These are phyloP conservation scores for Crotalus horridus DNA, from an alignment of 2,113 vertebrate genomes.

Conservation along the genomic window DNA sequence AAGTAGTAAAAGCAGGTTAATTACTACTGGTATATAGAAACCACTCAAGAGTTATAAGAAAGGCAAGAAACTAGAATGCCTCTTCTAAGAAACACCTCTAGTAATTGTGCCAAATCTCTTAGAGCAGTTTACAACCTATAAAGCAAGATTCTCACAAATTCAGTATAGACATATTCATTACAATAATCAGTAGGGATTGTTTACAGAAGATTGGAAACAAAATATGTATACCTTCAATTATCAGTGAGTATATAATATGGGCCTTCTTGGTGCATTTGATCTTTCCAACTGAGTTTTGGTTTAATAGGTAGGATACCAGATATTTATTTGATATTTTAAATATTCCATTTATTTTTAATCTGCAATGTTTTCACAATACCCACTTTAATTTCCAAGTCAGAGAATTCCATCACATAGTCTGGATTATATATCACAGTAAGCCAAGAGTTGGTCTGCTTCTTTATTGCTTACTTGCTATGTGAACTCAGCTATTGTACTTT, in stretches of 20 bases:
- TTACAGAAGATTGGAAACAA: not conserved
- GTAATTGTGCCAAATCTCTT: not conserved
- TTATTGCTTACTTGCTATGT: not conserved
- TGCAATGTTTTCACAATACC: not conserved
- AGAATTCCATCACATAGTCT: not conserved
- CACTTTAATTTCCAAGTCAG: not conserved
- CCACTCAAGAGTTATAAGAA: slow-evolving; percentile 3
- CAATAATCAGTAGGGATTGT: not conserved
- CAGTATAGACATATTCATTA: not conserved
- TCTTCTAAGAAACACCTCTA: rapidly evolving
- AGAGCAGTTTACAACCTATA: not conserved
- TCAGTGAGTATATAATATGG: not conserved
- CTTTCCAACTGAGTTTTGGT: not conserved
- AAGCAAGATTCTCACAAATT: not conserved
- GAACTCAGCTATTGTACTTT: not conserved
- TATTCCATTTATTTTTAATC: not conserved
- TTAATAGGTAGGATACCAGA: not conserved
- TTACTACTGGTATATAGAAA: not conserved
- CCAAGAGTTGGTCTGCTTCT: not conserved
- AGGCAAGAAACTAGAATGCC: not conserved
- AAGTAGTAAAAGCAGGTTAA: not conserved
- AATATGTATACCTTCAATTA: not conserved
- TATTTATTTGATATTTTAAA: not conserved
- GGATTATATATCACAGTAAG: not conserved
- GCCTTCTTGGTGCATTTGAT: not conserved